Conservation (phyloP, 2,113 vertebrate genomes). For the Nannospalax galili region DNA sequence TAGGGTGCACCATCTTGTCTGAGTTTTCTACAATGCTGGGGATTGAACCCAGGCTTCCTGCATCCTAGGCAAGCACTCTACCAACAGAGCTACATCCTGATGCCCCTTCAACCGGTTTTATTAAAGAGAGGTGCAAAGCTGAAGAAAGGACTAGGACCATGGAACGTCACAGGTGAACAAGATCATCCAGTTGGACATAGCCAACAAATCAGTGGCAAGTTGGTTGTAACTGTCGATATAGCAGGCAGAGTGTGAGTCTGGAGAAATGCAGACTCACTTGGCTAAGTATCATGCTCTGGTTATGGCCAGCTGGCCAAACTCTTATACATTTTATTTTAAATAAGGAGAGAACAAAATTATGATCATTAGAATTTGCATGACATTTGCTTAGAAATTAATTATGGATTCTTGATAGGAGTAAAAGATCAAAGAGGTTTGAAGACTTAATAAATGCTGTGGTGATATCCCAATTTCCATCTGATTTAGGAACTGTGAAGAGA, state of each 20-base stretch:
- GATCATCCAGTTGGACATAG: background rate
- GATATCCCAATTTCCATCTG: background rate
- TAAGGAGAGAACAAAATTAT: slow-evolving; percentile 70
- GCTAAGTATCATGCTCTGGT: slow-evolving; percentile 77
- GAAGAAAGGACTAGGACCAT: background rate
- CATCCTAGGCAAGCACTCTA: background rate
- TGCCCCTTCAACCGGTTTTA: background rate
- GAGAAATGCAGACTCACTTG: background rate
- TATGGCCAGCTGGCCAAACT: slow-evolving; percentile 77
- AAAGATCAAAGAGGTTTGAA: slow-evolving; percentile 69
- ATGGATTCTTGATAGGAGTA: slow-evolving; percentile 75
- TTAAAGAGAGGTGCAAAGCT: background rate
- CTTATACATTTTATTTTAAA: slow-evolving; percentile 84
- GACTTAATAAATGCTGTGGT: slow-evolving; percentile 47
- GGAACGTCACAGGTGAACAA: accelerated
- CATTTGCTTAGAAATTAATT: slow-evolving; percentile 81
- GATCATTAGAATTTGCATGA: slow-evolving; percentile 73
- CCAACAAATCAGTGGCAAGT: too few relatives aligned
- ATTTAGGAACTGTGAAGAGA: slow-evolving; percentile 45
- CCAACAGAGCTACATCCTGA: background rate
- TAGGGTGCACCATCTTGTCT: too few relatives aligned
- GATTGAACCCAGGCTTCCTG: background rate
- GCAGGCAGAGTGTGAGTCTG: background rate
- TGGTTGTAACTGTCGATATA: background rate
- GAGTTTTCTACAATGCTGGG: background rate